Evolutionary conservation across 2,888 invertebrate species (phyloP), one percentile per base, ranked within the genome.

Genomic region (Lepidocyrtoides sp.): DNA sequence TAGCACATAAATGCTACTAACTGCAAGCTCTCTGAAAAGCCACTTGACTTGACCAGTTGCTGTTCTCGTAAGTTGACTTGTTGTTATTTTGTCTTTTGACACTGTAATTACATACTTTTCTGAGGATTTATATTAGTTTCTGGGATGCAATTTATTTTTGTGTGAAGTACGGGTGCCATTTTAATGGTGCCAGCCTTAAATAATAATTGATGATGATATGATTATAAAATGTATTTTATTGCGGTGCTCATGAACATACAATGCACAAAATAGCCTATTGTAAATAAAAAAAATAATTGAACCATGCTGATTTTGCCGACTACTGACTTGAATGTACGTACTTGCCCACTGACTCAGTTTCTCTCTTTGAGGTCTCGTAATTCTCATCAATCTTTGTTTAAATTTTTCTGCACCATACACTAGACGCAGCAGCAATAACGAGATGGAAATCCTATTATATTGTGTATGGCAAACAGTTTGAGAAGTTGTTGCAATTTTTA

Each of bases 401-500:
- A 44, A 7, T 41, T 79, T 88, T 88, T 72, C 44, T 88, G 88
- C 54, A 88, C 54, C 69, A 10, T 29, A 36, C 7, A 77, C 17
- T 44, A 23, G 26, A 48, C 36, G 69, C 41, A 69, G 41, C 20
- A 60, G 20, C 26, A 26, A 77, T 3, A 77, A 5, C 20, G 17
- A 51, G 29, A 48, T 57, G 17, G 23, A 79, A 77, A 77, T 77
- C 29, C 51, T 51, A 77, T 75, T 75, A 75, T 10, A 36, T 36
- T 36, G 7, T 17, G 72, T 14, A 44, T 23, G 17, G 14, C 51
- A 51, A 29, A 66, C 69, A 44, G 66, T 57, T 91, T 86, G 86
- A 91, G 51, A 91, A 86, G 81, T 91, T 91, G 90, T 85, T 79
- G 86, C 91, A 87, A 75, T 72, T 85, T 81, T 82, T n/a, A n/a